Evolutionary conservation across 2,888 invertebrate genomes (phyloP).

Genomic region (Chymomyza procnemis): DNA sequence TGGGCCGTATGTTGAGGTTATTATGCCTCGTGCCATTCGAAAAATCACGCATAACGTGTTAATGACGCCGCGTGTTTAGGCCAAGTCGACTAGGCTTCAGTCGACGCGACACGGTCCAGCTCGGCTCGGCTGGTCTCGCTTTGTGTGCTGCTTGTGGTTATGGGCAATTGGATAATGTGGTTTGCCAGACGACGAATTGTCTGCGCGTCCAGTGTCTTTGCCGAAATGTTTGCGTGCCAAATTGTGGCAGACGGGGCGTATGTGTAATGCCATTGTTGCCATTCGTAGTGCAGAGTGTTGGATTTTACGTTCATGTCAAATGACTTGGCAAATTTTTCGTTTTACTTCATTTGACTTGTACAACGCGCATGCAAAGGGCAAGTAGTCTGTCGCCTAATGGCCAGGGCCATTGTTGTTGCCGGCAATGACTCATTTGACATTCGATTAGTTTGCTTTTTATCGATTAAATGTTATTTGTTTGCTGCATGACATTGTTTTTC

Average conservation of each 20-base stretch:
- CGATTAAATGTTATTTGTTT: constrained; percentile 44
- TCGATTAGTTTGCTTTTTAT: constrained; percentile 24
- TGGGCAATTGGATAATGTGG: constrained; percentile 13
- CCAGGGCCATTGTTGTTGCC: background rate
- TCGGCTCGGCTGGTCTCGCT: too few relatives aligned
- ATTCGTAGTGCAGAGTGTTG: constrained; percentile 7
- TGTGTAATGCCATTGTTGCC: constrained; percentile 30
- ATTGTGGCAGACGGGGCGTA: constrained; percentile 26
- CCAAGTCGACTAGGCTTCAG: background rate
- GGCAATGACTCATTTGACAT: constrained; percentile 3
- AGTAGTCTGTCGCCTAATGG: background rate
- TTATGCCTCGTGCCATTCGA: background rate
- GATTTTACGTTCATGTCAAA: constrained; percentile 17
- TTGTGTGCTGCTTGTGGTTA: background rate
- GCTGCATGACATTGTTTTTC: constrained; percentile 29
- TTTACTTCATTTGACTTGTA: background rate
- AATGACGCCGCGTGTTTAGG: constrained; percentile 42
- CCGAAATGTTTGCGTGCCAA: background rate
- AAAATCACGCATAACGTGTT: constrained; percentile 5
- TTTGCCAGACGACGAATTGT: background rate
- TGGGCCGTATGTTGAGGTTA: background rate
- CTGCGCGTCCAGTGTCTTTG: background rate
- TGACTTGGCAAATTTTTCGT: constrained; percentile 46
- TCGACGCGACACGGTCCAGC: too few relatives aligned
- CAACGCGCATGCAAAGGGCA: background rate